Conservation (phyloP, 2,113 vertebrate genomes). For the Macquaria ambigua region DNA sequence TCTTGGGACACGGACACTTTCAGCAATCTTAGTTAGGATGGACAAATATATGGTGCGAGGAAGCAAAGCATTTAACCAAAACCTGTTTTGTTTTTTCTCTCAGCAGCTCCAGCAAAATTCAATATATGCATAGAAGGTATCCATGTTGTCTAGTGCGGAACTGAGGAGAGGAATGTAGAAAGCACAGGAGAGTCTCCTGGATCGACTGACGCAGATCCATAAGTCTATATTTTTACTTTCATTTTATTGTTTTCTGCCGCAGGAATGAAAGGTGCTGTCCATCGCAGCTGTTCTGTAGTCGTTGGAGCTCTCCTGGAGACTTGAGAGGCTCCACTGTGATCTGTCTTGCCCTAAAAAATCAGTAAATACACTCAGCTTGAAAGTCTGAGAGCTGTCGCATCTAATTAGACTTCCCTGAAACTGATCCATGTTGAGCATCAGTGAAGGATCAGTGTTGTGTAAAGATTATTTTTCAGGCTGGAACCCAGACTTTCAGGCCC, state of each 20-base stretch:
- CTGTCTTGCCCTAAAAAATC: slow-evolving; percentile 29
- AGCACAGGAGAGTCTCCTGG: neutral
- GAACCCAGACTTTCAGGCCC: neutral
- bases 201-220: neutral
- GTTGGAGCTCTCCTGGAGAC: neutral
- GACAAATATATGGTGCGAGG: neutral
- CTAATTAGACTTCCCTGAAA: slow-evolving; percentile 30
- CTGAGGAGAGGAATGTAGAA: slow-evolving; percentile 48
- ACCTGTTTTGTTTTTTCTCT: neutral
- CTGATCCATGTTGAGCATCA: neutral
- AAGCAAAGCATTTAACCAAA: neutral
- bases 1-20: neutral
- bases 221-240: neutral
- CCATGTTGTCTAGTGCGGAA: slow-evolving; percentile 29
- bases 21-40: slow-evolving; percentile 10
- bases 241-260: neutral
- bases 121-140: slow-evolving; percentile 15
- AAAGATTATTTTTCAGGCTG: neutral
- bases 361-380: neutral
- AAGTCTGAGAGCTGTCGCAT: neutral
- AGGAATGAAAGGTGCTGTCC: neutral
- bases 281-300: neutral
- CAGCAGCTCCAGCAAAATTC: neutral
- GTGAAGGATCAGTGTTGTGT: neutral
- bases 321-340: neutral